Percentiles rank a stretch among this genome's conserved stretches.
phyloP scores from a whole-genome alignment of 2,113 vertebrate species.

The Phrynosoma platyrhinos region DNA sequence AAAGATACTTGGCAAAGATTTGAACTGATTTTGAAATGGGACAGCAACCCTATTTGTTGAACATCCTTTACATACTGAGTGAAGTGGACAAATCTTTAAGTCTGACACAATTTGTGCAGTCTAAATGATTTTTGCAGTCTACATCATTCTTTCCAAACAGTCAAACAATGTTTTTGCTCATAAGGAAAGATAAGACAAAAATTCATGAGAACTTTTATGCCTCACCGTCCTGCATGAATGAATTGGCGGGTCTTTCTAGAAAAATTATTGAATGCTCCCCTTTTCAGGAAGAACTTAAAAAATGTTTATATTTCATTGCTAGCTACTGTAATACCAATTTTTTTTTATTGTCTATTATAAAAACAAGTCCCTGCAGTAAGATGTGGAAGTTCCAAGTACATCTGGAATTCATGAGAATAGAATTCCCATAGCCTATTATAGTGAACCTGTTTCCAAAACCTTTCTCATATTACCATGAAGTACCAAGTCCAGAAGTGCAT shows the following conservation, averaged over 20 bases:
- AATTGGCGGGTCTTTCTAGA: neutral
- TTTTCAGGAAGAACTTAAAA: conserved; percentile 9
- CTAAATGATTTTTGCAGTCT: conserved; percentile 9
- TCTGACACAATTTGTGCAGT: conserved; percentile 26
- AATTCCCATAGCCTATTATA: neutral
- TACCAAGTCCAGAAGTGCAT: neutral
- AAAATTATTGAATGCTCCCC: conserved; percentile 7
- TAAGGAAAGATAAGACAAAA: neutral
- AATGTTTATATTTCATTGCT: conserved; percentile 6
- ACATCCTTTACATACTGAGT: neutral
- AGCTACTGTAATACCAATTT: neutral
- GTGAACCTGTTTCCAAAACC: neutral
- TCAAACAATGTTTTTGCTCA: neutral
- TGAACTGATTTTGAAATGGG: neutral
- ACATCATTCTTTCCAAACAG: conserved; percentile 25
- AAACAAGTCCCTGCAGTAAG: neutral
- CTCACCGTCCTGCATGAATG: neutral
- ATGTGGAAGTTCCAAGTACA: neutral
- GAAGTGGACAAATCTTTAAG: neutral
- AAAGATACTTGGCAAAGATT: neutral
- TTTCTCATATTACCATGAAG: neutral
- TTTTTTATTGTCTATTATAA: neutral
- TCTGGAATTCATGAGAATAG: neutral
- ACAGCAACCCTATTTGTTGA: neutral
- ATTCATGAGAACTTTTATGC: neutral